Evolutionary conservation across 1,140 invertebrate species (phyloP), one percentile per base, ranked within the genome.

Genomic region (Eupeodes corollae): DNA sequence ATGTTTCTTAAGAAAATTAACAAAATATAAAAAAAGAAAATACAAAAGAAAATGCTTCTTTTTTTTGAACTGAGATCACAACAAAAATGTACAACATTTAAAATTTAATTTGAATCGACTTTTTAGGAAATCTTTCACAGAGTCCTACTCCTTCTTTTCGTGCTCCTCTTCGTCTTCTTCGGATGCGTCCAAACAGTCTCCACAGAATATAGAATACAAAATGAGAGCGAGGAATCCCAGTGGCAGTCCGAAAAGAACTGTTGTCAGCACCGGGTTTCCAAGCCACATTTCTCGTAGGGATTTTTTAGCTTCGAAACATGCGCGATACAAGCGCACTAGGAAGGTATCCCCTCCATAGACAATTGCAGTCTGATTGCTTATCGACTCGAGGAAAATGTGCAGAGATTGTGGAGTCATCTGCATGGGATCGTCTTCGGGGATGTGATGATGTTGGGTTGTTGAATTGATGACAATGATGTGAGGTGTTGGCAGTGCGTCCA

Each of bases 181-280:
- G 52, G 85, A 80, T n/a, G 88, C 88, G 66, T 94, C 91, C 54
- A 94, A 74, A 58, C 95, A 90, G 70, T 96, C 91, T 18, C 88
- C 82, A 69, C 91, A 96, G 67, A 88, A 96, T 51, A 91, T 86
- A 2, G 90, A 90, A 63, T 96, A 96, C 60, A 87, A 83, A 58
- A 97, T 96, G 1, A 96, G 78, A n/a, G 84, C 84, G 9, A 97
- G 75, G 64, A 97, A 95, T 13, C 88, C 86, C 31, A 89, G 67
- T 10, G 93, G 93, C 34, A 96, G 73, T 10, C 89, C 89, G 70
- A 91, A 89, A 8, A 95, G 73, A 6, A 95, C 79, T 16, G 85
- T 75, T 8, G 90, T 92, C 39, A 95, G 69, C 32, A 93, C 83
- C 5, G 91, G 91, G 73, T 94, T 92, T 15, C 88, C 88, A 53